Base-by-base conservation (phyloP, 2,888 invertebrate genomes). In the Coremacera marginata region DNA sequence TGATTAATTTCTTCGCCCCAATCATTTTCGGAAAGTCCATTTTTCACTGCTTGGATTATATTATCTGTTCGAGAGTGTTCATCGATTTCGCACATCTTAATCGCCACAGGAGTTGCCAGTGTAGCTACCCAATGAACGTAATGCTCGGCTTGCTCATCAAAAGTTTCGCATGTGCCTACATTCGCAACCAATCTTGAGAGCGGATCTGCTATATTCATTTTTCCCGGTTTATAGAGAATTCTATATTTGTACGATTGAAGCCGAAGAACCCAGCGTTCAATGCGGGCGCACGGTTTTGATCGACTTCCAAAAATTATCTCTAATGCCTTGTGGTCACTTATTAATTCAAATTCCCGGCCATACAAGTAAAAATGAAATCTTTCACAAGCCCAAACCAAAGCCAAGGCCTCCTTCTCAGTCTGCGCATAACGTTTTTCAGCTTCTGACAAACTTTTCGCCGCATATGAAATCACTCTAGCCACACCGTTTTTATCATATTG, bases 281-380 rank as follows among this genome's bases (percentile, higher is more conserved):
- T 78, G 27, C 83, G 71, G 2, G 83, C 82, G 68, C 82, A 82
- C 9, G 0, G 83, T 85, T 31, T 49, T 57, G 70, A 31, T 68
- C 34, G 25, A 16, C 19, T 52, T 52, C 49, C 71, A 19, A 71
- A 55, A 11, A 71, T 71, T n/a, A 55, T 71, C 22, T 71, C 71
- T 55, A 71, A 14, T 27, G 71, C 55, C 25, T 71, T 71, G 37
- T 71, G 71, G 34, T 57, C 71, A 9, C 55, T 55, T 51, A 71
- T 55, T n/a, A 71, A n/a, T 0, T 84, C 85, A 79, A 90, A 90
- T 7, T 83, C 79, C 16, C 85, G 81, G 0, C 90, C 90, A 79
- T 80, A 86, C 1, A 90, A 37, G 76, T 86, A 90, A 14, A 84
- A 80, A 73, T 88, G 83, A 79, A 90, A 90, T 72, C 84, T 82